phyloP scores from a whole-genome alignment of 1,140 invertebrate species.

The Ruditapes philippinarum region DNA sequence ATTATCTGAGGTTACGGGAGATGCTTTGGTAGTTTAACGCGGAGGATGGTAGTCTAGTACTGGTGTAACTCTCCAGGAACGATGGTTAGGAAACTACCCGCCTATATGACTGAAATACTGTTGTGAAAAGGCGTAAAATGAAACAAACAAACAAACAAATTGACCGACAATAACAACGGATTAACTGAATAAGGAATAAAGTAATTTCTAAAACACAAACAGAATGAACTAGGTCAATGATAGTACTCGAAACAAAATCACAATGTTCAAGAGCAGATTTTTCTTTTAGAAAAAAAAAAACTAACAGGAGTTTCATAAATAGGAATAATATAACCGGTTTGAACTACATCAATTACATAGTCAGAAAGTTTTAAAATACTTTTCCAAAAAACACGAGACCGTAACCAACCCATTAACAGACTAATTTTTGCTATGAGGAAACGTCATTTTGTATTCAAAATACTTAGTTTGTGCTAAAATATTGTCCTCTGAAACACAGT shows the following conservation, averaged over 20 bases:
- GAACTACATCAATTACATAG: background rate
- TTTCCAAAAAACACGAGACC: background rate
- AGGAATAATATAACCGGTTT: conserved; percentile 15
- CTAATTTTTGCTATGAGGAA: background rate
- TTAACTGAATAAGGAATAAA: background rate
- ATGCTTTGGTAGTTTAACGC: no score
- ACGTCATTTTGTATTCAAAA: no score
- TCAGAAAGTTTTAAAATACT: background rate
- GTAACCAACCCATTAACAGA: conserved; percentile 17
- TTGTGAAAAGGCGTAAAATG: no score
- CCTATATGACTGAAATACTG: no score
- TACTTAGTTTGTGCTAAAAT: no score
- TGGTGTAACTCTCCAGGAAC: no score
- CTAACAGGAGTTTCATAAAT: conserved; percentile 10
- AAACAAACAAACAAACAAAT: background rate
- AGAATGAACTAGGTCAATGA: conserved; percentile 6
- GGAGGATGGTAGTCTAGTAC: no score
- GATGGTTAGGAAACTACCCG: no score
- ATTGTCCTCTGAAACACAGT: no score
- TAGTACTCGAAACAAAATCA: background rate
- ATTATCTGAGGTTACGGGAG: no score
- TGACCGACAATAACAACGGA: conserved; percentile 7
- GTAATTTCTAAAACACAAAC: background rate
- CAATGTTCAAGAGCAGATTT: conserved; percentile 3
- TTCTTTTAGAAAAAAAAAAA: background rate